Base-by-base conservation (phyloP, 2,113 vertebrate genomes). In the Elachura formosa region DNA sequence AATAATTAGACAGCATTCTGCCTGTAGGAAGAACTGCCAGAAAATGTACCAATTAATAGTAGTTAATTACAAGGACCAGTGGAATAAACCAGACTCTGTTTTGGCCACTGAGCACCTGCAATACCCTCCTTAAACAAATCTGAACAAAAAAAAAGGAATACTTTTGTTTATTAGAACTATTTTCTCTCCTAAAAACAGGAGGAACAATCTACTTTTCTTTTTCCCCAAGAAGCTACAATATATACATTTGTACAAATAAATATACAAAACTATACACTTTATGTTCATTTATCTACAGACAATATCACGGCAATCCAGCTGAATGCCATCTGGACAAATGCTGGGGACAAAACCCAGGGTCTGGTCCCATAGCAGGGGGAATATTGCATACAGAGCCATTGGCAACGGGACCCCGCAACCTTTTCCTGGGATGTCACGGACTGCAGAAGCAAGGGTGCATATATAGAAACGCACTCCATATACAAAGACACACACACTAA, bases 321-420 rank as follows among this genome's bases (percentile, higher is more conserved):
- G 20, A 24, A 31, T 3, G 2, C 6, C 22, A 8, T 29, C 23
- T 40, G 19, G 58, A 84, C 3, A 18, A 36, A 46, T 18, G 20
- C 21, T 18, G 15, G n/a, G 38, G 54, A 5, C 23, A 75, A 34
- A 66, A 20, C 7, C 24, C 21, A 33, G 8, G 6, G 9, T 67
- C n/a, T 67, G 24, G 34, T 75, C 40, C n/a, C 19, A 12, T 1
- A n/a, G 33, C 12, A 22, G 45, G 14, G 10, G 18, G 22, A 6
- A 7, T 9, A 11, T 13, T 1, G 0, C 48, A 34, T 2, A 18
- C 2, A 9, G 33, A n/a, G 45, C 20, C 41, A 6, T 4, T 40
- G 40, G n/a, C 3, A 3, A 38, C 14, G 26, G 8, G 5, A 46
- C 33, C 7, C 1, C 18, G 29, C 3, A 26, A 14, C 43, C 58